These are phyloP conservation scores for Trematocara marginatum DNA, from an alignment of 2,113 vertebrate species.

Conservation along the genomic window DNA sequence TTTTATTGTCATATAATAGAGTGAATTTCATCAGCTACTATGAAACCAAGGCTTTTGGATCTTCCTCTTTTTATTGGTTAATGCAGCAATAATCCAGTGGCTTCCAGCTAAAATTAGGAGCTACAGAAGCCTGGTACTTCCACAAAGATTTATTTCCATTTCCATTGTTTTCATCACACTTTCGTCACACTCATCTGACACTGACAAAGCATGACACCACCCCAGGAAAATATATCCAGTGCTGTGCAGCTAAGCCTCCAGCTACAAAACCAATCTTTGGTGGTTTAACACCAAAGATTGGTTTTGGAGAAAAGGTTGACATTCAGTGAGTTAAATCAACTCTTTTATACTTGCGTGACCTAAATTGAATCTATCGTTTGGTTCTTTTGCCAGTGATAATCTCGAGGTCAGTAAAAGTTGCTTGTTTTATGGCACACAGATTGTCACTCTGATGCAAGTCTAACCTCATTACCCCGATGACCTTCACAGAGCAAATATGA, in stretches of 20 bases:
- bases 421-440: background rate
- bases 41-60: background rate
- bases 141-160: background rate
- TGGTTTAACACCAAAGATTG: background rate
- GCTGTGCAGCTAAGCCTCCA: background rate
- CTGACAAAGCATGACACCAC: background rate
- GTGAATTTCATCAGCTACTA: background rate
- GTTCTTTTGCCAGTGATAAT: background rate
- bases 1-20: background rate
- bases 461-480: background rate
- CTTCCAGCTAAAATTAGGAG: background rate
- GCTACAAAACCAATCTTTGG: background rate
- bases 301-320: background rate
- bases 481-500: background rate
- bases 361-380: background rate
- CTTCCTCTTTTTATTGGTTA: background rate
- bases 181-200: background rate
- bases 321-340: background rate
- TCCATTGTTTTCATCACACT: background rate
- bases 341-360: background rate
- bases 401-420: background rate
- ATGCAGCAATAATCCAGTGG: background rate
- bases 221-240: background rate
- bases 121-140: accelerated
- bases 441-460: background rate